Evolutionary conservation across 1,140 invertebrate genomes (phyloP).

Genomic region (Lepidostoma basale): DNA sequence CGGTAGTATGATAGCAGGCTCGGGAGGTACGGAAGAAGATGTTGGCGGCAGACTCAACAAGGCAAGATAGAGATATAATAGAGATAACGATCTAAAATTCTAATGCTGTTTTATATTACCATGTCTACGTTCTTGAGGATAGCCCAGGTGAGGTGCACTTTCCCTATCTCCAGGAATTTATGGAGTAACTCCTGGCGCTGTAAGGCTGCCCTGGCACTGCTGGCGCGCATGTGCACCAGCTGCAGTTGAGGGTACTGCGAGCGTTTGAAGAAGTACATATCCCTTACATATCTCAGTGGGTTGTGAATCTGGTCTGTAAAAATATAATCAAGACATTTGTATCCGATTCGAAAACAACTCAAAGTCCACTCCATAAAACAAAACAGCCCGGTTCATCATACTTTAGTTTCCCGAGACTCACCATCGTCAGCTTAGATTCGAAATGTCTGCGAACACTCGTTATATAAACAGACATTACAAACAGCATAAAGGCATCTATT

Average conservation of each 20-base stretch:
- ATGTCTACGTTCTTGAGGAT: conserved; percentile 90
- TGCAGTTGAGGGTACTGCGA: conserved; percentile 97
- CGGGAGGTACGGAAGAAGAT: too few relatives aligned
- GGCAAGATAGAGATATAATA: too few relatives aligned
- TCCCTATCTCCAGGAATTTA: conserved; percentile 97
- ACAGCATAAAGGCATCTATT: neutral
- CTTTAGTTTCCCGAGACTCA: too few relatives aligned
- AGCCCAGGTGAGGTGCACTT: conserved; percentile 87
- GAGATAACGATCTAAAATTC: too few relatives aligned
- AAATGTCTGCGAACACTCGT: neutral
- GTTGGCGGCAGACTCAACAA: too few relatives aligned
- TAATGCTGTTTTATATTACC: too few relatives aligned
- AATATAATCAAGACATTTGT: too few relatives aligned
- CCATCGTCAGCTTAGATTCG: too few relatives aligned
- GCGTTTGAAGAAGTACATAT: conserved; percentile 98
- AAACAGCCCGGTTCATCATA: too few relatives aligned
- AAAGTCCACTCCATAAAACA: too few relatives aligned
- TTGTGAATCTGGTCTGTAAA: conserved; percentile 91
- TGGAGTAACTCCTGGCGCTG: conserved; percentile 91
- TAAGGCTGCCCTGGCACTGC: conserved; percentile 88
- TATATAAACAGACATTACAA: neutral
- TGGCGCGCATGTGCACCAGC: conserved; percentile 91
- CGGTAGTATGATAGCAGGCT: too few relatives aligned
- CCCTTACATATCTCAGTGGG: conserved; percentile 90
- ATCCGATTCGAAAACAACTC: too few relatives aligned